Evolutionary conservation across 2,797 vertebrate species (phyloP).

Genomic region (Moxostoma hubbsi): DNA sequence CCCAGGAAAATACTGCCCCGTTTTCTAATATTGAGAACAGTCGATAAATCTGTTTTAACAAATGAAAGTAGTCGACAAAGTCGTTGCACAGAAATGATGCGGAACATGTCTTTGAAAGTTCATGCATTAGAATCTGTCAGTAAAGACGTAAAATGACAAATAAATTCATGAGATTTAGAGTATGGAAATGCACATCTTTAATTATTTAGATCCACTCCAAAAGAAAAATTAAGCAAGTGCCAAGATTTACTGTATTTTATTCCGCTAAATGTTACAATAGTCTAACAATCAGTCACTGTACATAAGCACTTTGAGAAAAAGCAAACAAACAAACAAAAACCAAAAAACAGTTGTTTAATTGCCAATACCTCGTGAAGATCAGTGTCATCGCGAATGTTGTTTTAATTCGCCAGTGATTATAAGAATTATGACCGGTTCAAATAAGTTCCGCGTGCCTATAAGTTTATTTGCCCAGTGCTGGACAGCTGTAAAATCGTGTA

Average conservation of each 20-base stretch:
- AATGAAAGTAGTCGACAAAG: neutral
- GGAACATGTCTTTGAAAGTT: neutral
- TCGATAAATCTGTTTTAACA: neutral
- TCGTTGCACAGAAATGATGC: neutral
- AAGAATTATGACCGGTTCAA: slow-evolving; percentile 77
- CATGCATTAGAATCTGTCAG: neutral
- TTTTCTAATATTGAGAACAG: neutral
- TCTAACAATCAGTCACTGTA: neutral
- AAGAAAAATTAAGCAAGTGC: neutral
- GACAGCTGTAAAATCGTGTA: slow-evolving; percentile 92
- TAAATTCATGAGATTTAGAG: neutral
- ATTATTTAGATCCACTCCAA: slow-evolving; percentile 4
- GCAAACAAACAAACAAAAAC: neutral
- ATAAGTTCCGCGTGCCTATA: slow-evolving; percentile 81
- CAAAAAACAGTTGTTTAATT: slow-evolving; percentile 32
- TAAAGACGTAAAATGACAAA: neutral
- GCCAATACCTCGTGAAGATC: slow-evolving; percentile 48
- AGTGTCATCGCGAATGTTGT: slow-evolving; percentile 60
- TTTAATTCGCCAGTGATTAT: slow-evolving; percentile 66
- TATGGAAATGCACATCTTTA: slow-evolving; percentile 13
- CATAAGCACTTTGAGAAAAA: neutral
- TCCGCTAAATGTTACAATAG: neutral
- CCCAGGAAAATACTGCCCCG: neutral
- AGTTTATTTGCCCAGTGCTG: slow-evolving; percentile 87
- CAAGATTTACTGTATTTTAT: neutral